phyloP scores from a whole-genome alignment of 2,888 invertebrate genomes.

The Melieria omissa region DNA sequence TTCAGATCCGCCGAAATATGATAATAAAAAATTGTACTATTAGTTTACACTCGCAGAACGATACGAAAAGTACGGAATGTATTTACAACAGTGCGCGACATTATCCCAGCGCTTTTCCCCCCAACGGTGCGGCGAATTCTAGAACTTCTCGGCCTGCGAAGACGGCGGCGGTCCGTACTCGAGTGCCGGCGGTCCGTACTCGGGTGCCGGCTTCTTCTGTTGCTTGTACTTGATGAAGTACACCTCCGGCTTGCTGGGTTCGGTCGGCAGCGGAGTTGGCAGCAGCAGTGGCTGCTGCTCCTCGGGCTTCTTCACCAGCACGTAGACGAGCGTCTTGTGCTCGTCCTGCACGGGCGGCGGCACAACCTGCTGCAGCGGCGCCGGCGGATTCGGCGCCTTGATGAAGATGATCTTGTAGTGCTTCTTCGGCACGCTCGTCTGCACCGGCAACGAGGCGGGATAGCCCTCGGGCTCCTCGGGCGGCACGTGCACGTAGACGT shows the following conservation, averaged over 20 bases:
- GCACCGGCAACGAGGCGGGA: conserved; percentile 64
- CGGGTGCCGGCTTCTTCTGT: conserved; percentile 59
- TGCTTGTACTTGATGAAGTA: conserved; percentile 85
- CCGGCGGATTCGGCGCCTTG: conserved; percentile 69
- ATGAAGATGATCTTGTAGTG: conserved; percentile 72
- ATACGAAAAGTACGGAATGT: conserved; percentile 17
- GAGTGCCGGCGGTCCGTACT: conserved; percentile 60
- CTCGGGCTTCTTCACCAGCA: conserved; percentile 89
- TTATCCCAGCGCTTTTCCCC: not conserved
- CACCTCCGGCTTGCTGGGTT: conserved; percentile 89
- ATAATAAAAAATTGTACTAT: conserved; percentile 24
- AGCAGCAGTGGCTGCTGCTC: conserved; percentile 82
- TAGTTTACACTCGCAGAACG: conserved; percentile 15
- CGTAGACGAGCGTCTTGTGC: conserved; percentile 89
- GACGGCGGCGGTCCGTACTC: conserved; percentile 60
- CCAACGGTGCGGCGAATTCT: conserved; percentile 32
- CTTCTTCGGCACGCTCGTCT: conserved; percentile 68
- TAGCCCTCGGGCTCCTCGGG: conserved; percentile 69
- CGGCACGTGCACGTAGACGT: conserved; percentile 71
- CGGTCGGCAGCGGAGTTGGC: conserved; percentile 84
- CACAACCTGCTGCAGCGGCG: conserved; percentile 68
- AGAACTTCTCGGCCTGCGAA: conserved; percentile 58
- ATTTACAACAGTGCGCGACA: conserved; percentile 28
- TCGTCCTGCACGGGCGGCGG: conserved; percentile 83
- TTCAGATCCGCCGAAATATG: too few species aligned